Base-by-base conservation (phyloP, 1,140 invertebrate genomes). In the Pseudoatta argentina region DNA sequence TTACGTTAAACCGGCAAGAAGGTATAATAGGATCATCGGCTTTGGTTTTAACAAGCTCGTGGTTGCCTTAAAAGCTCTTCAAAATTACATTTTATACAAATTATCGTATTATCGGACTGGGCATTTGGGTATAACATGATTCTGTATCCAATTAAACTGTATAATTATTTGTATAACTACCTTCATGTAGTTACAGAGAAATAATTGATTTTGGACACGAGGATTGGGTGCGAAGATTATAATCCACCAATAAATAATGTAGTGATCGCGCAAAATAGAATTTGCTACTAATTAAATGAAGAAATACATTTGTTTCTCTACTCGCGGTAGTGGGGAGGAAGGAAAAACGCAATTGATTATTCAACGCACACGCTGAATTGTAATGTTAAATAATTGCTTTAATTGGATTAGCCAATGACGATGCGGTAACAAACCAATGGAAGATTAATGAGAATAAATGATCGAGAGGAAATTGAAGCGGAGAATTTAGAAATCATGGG, bases 1-100 rank as follows among this genome's bases (percentile, higher is more conserved):
- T 34, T 78, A 77, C 67, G 77, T 86, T 71, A 59, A 83, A 63
- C 61, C 27, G 55, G 72, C 83, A 71, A 39, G 39, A 51, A 48
- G 30, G 78, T 27, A 59, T 88, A 88, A 89, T 72, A 44, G 72
- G 67, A 73, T 89, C 59, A 75, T 83, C 48, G 59, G 39, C 61
- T 78, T 86, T 51, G n/a, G 48, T 63, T 77, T 64, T 30, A 39
- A 44, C 27, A 14, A 18, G 85, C 4, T 30, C 30, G 30, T 1
- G 10, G 24, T 61, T 63, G n/a, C 51, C 53, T 67, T 30, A 12
- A 51, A 72, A 87, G 61, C 34, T 61, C 67, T 27, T 73, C 1
- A 67, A 51, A 67, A 79, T 67, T 48, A 14, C 18, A 14, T 67
- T 39, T 12, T 12, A 24, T 3, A 24, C 30, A 79, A 55, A 34